Conservation (phyloP, 2,888 invertebrate species). For the Chrysodeixis includens region DNA sequence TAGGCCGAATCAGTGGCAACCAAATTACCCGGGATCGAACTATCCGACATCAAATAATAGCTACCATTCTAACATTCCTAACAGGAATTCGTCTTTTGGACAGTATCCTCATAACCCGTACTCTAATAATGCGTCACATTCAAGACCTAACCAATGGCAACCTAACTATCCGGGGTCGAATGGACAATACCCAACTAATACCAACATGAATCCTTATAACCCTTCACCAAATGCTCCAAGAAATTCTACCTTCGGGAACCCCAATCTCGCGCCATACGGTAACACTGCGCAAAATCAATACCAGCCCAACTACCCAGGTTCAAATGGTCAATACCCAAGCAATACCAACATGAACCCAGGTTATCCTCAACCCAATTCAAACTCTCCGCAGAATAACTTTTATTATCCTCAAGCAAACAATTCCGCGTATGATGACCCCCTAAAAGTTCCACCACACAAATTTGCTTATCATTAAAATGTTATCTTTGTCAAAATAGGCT, state of each 20-base stretch:
- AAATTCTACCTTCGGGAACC: background rate
- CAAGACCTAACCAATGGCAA: constrained; percentile 13
- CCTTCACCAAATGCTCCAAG: background rate
- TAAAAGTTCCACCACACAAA: constrained; percentile 60
- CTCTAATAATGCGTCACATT: constrained; percentile 5
- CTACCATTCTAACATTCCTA: background rate
- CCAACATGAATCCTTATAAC: constrained; percentile 1
- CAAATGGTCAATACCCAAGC: constrained; percentile 39
- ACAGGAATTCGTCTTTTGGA: constrained; percentile 7
- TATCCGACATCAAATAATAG: background rate
- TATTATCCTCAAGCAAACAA: constrained; percentile 50
- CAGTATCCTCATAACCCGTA: constrained; percentile 23
- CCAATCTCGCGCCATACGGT: background rate
- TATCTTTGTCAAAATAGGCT: constrained; percentile 23
- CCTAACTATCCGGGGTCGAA: constrained; percentile 32
- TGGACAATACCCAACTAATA: constrained; percentile 40
- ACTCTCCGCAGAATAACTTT: constrained; percentile 41
- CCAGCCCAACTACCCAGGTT: constrained; percentile 32
- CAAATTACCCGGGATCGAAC: constrained; percentile 33
- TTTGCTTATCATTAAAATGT: constrained; percentile 57
- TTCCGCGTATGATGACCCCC: constrained; percentile 62
- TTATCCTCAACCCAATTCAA: constrained; percentile 24
- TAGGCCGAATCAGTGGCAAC: constrained; percentile 17
- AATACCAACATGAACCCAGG: constrained; percentile 13
- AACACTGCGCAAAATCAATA: constrained; percentile 6